These are phyloP conservation scores for Orthosia incerta DNA, from an alignment of 2,888 invertebrate species.

Conservation along the genomic window DNA sequence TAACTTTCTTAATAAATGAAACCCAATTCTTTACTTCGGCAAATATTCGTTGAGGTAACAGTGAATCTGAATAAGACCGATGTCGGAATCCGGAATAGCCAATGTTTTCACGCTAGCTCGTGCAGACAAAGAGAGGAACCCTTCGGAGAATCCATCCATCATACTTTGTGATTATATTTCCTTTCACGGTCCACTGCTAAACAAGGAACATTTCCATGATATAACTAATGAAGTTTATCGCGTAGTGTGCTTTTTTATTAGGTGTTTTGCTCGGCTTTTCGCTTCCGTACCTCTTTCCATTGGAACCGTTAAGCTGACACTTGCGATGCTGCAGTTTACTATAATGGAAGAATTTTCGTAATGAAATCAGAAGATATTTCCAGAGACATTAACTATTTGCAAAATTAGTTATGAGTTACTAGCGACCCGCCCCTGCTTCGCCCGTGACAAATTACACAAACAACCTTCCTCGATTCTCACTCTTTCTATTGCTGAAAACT, in stretches of 20 bases:
- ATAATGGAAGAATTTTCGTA: too few relatives aligned
- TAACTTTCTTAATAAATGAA: neutral
- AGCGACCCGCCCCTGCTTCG: too few relatives aligned
- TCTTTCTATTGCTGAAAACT: too few relatives aligned
- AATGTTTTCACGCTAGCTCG: neutral
- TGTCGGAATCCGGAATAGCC: neutral
- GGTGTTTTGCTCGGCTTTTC: too few relatives aligned
- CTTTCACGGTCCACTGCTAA: conserved; percentile 14
- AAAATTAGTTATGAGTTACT: too few relatives aligned
- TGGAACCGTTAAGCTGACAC: too few relatives aligned
- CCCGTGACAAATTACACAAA: too few relatives aligned
- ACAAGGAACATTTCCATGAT: neutral
- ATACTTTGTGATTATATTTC: conserved; percentile 32
- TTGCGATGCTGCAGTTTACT: too few relatives aligned
- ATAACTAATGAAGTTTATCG: neutral
- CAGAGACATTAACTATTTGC: too few relatives aligned
- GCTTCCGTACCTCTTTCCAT: too few relatives aligned
- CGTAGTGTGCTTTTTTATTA: neutral
- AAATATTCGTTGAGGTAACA: neutral
- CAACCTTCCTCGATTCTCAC: too few relatives aligned
- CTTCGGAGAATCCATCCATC: conserved; percentile 30
- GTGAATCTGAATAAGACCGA: conserved; percentile 26
- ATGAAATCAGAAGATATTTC: too few relatives aligned
- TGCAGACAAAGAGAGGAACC: conserved; percentile 2
- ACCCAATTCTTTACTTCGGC: neutral